phyloP scores from a whole-genome alignment of 1,140 invertebrate species.

The Heterodera carotae region DNA sequence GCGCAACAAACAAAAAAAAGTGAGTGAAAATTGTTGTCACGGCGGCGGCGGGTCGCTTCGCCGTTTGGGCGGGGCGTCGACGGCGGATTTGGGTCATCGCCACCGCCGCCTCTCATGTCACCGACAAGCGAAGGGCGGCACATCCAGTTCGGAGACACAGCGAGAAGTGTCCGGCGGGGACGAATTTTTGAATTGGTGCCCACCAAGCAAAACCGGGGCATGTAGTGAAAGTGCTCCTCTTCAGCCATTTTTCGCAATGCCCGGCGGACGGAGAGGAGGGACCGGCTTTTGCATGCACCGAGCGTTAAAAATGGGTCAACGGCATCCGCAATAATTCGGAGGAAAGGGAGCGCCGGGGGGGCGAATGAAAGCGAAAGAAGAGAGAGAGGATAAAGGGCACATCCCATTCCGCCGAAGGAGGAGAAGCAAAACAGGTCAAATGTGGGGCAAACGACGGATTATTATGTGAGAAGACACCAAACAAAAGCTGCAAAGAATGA shows the following conservation, averaged over 20 bases:
- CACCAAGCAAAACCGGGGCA: not conserved
- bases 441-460: not conserved
- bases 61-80: too few relatives aligned
- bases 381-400: conserved; percentile 20
- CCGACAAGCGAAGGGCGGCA: too few relatives aligned
- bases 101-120: not conserved
- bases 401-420: not conserved
- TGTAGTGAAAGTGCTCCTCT: conserved; percentile 10
- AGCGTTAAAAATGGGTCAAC: conserved; percentile 20
- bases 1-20: not conserved
- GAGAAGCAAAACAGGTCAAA: not conserved
- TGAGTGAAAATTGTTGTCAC: not conserved
- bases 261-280: conserved; percentile 2
- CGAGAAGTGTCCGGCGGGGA: not conserved
- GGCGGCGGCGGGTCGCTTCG: too few relatives aligned
- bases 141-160: not conserved
- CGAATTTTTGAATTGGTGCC: not conserved
- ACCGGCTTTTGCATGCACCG: conserved; percentile 10
- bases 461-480: too few relatives aligned
- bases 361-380: not conserved
- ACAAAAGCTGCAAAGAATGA: too few relatives aligned
- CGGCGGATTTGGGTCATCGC: conserved; percentile 28
- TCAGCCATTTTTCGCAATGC: conserved; percentile 28
- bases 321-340: conserved; percentile 22
- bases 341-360: not conserved